Evolutionary conservation across 2,113 vertebrate species (phyloP).

Genomic region (Brachionichthys hirsutus): DNA sequence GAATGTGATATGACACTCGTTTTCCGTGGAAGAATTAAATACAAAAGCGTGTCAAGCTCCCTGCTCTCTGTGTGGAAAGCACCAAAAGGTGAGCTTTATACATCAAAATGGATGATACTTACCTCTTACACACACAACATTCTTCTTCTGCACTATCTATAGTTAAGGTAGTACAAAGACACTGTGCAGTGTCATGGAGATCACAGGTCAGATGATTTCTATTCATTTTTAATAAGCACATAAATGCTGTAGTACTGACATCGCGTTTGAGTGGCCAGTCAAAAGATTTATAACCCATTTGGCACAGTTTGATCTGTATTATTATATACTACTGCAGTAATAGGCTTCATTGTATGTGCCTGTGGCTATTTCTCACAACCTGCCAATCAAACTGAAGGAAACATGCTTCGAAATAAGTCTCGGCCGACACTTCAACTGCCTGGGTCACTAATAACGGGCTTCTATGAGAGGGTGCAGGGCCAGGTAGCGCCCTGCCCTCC

Average conservation of each 20-base stretch:
- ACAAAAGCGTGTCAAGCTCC: slow-evolving; percentile 4
- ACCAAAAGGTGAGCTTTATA: slow-evolving; percentile 29
- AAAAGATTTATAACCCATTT: too few species aligned
- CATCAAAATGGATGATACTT: slow-evolving; percentile 11
- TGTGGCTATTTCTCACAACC: slow-evolving; percentile 28
- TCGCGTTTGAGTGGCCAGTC: too few species aligned
- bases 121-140: slow-evolving; percentile 15
- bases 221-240: too few species aligned
- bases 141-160: too few species aligned
- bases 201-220: too few species aligned
- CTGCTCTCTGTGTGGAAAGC: slow-evolving; percentile 13
- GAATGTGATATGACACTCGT: slow-evolving; percentile 66
- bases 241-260: too few species aligned
- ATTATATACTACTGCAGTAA: not conserved
- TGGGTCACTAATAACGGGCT: slow-evolving; percentile 51
- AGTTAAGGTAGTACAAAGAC: too few species aligned
- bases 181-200: too few species aligned
- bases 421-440: slow-evolving; percentile 25
- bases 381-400: slow-evolving; percentile 51
- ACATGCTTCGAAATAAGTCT: slow-evolving; percentile 33
- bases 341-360: slow-evolving; percentile 27
- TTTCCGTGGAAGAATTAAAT: slow-evolving; percentile 53
- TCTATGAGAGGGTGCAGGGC: slow-evolving; percentile 33
- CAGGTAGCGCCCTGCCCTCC: slow-evolving; percentile 14
- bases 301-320: too few species aligned